These are phyloP conservation scores for Schizopygopsis malacanthus DNA, from an alignment of 2,797 vertebrate genomes.

Conservation along the genomic window DNA sequence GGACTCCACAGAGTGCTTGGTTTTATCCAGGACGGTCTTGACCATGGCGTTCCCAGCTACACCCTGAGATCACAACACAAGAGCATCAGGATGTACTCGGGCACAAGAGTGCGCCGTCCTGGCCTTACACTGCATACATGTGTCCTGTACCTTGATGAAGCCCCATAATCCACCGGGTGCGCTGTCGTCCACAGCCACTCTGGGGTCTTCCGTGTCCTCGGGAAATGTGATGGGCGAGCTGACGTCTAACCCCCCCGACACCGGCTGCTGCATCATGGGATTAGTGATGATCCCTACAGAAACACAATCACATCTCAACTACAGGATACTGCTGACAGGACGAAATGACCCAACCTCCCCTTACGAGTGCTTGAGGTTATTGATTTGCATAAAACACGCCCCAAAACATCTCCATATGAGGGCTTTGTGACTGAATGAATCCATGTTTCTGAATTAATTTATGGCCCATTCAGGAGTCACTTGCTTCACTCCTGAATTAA, in stretches of 20 bases:
- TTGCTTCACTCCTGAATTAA: too few relatives aligned
- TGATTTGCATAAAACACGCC: too few relatives aligned
- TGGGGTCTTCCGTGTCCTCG: slow-evolving; percentile 89
- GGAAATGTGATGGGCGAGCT: slow-evolving; percentile 94
- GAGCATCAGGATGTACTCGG: slow-evolving; percentile 3
- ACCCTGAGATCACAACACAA: slow-evolving; percentile 77
- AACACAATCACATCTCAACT: background rate
- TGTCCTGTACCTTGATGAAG: slow-evolving; percentile 89
- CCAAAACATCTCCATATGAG: too few relatives aligned
- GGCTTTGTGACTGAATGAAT: too few relatives aligned
- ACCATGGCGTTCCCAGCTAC: slow-evolving; percentile 93
- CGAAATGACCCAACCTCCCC: background rate
- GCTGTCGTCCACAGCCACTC: slow-evolving; percentile 66
- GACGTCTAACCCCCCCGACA: slow-evolving; percentile 71
- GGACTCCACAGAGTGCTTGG: slow-evolving; percentile 94
- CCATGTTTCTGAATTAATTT: too few relatives aligned
- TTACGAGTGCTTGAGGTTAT: too few relatives aligned
- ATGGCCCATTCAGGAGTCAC: too few relatives aligned
- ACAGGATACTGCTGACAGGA: background rate
- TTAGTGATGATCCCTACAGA: slow-evolving; percentile 79
- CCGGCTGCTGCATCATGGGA: slow-evolving; percentile 84
- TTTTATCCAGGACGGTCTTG: slow-evolving; percentile 93
- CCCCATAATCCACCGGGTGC: slow-evolving; percentile 90
- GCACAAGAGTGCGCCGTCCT: background rate
- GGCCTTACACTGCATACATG: background rate